These are phyloP conservation scores for Keiferia lycopersicella DNA, from an alignment of 2,888 invertebrate genomes.

Conservation along the genomic window DNA sequence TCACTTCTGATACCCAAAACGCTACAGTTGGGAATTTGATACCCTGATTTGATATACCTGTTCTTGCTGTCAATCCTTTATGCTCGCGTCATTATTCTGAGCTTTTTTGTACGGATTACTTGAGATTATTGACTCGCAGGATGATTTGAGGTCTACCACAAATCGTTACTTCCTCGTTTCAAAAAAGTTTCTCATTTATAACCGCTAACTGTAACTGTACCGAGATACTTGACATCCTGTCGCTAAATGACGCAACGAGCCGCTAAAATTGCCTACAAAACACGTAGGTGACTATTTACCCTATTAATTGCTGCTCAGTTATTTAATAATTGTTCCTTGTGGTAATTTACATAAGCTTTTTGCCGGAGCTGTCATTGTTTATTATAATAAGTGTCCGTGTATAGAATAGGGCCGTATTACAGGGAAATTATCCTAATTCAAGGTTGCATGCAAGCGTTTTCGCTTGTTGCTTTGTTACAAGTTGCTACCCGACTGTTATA, in stretches of 20 bases:
- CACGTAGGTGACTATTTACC: slow-evolving; percentile 19
- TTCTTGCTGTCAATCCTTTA: not conserved
- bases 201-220: slow-evolving; percentile 26
- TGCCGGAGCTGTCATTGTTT: slow-evolving; percentile 58
- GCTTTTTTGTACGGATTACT: not conserved
- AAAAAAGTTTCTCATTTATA: not conserved
- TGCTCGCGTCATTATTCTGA: not conserved
- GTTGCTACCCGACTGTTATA: not conserved
- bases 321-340: slow-evolving; percentile 55
- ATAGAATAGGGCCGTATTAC: slow-evolving; percentile 46
- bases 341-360: slow-evolving; percentile 64
- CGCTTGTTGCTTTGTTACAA: slow-evolving; percentile 20
- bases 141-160: not conserved
- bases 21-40: not conserved
- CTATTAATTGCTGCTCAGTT: slow-evolving; percentile 50
- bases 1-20: slow-evolving; percentile 19
- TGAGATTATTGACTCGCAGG: no score
- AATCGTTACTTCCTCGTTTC: slow-evolving; percentile 3
- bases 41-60: not conserved
- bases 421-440: slow-evolving; percentile 64
- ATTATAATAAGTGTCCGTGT: slow-evolving; percentile 53
- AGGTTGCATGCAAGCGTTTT: slow-evolving; percentile 51
- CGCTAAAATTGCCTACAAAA: slow-evolving; percentile 22
- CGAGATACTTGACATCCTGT: slow-evolving; percentile 17
- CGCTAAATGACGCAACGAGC: slow-evolving; percentile 25